These are phyloP conservation scores for Macrosoma leucophasiata DNA, from an alignment of 2,888 invertebrate genomes.

Conservation along the genomic window DNA sequence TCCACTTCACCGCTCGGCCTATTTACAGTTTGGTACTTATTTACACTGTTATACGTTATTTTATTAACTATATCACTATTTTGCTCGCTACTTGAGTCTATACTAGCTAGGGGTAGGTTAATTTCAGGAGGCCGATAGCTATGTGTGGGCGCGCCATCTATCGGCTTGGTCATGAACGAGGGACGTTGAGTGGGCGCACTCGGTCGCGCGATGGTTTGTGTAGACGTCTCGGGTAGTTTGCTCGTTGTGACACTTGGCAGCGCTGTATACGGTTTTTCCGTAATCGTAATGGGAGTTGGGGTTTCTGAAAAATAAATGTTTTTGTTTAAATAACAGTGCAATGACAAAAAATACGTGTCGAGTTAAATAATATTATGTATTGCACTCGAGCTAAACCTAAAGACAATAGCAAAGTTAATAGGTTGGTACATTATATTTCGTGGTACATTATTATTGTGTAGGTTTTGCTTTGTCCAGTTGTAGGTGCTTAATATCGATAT, in stretches of 20 bases:
- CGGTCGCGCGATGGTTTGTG: conserved; percentile 50
- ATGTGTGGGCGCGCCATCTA: conserved; percentile 67
- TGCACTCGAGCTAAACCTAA: too few relatives aligned
- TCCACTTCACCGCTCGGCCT: conserved; percentile 64
- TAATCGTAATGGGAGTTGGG: conserved; percentile 44
- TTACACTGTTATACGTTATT: conserved; percentile 72
- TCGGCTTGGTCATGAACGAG: conserved; percentile 71
- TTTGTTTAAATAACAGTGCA: too few relatives aligned
- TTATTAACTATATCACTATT: conserved; percentile 75
- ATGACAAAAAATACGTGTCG: too few relatives aligned
- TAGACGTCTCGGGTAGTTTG: conserved; percentile 38
- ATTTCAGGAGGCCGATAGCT: conserved; percentile 66
- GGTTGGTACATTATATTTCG: too few relatives aligned
- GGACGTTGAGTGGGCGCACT: conserved; percentile 62
- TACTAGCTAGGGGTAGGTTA: conserved; percentile 62
- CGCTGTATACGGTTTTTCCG: conserved; percentile 52
- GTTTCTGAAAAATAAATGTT: conserved; percentile 53
- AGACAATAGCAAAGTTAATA: too few relatives aligned
- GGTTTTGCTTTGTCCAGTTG: too few relatives aligned
- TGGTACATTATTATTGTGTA: too few relatives aligned
- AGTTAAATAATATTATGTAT: too few relatives aligned
- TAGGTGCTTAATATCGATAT: too few relatives aligned
- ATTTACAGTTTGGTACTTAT: conserved; percentile 75
- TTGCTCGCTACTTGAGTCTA: conserved; percentile 70
- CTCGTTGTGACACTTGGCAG: conserved; percentile 47